These are phyloP conservation scores for Dipodomys merriami DNA, from an alignment of 2,113 vertebrate species.

Conservation along the genomic window DNA sequence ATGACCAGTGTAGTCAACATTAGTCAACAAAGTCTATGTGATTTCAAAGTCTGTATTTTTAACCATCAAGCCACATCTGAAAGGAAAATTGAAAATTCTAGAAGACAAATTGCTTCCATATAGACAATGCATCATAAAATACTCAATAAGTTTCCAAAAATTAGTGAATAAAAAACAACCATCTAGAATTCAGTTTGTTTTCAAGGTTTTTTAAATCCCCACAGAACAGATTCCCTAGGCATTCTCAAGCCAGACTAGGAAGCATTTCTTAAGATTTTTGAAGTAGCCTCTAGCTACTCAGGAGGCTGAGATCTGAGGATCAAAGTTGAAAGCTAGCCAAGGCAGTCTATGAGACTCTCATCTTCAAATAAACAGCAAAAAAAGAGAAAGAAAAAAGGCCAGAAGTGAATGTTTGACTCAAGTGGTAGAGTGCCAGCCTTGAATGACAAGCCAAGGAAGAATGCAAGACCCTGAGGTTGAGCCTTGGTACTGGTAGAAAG, in stretches of 20 bases:
- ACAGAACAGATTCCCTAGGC: neutral
- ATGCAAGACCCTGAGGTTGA: too few relatives aligned
- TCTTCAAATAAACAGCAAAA: too few relatives aligned
- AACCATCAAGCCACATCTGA: neutral
- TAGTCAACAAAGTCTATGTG: neutral
- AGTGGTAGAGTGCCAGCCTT: too few relatives aligned
- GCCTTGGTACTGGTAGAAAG: too few relatives aligned
- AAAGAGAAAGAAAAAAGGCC: too few relatives aligned
- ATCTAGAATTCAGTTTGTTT: neutral
- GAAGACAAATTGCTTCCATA: neutral
- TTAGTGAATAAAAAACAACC: slow-evolving; percentile 14
- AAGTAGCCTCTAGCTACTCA: too few relatives aligned
- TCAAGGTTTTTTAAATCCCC: slow-evolving; percentile 32
- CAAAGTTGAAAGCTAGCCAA: too few relatives aligned
- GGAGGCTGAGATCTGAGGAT: too few relatives aligned
- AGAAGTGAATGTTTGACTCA: too few relatives aligned
- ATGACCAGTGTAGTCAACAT: neutral
- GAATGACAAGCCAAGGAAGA: too few relatives aligned
- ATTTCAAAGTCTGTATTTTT: slow-evolving; percentile 2
- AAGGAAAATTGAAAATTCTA: neutral
- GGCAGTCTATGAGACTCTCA: too few relatives aligned
- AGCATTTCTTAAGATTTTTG: neutral
- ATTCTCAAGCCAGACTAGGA: neutral
- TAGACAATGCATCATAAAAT: neutral
- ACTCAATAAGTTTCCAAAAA: slow-evolving; percentile 18